Conservation (phyloP, 2,888 invertebrate genomes). For the Thalpophila matura region DNA sequence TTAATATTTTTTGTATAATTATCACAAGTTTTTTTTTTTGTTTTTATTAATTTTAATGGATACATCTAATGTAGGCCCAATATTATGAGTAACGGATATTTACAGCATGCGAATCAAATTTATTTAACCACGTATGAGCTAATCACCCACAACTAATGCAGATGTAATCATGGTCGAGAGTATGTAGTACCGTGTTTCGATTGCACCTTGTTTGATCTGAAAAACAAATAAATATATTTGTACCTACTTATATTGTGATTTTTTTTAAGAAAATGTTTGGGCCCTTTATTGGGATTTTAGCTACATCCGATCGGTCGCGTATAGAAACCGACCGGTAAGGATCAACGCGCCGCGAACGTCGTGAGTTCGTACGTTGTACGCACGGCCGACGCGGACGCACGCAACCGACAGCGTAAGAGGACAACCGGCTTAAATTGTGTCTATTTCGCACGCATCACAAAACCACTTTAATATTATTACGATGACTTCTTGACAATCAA, state of each 20-base stretch:
- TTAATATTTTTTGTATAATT: background rate
- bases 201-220: constrained; percentile 44
- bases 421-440: too few species aligned
- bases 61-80: constrained; percentile 74
- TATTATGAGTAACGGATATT: constrained; percentile 41
- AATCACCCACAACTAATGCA: constrained; percentile 14
- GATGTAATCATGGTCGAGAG: constrained; percentile 10
- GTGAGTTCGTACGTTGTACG: too few species aligned
- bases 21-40: constrained; percentile 25
- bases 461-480: too few species aligned
- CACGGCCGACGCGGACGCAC: too few species aligned
- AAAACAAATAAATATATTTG: constrained; percentile 28
- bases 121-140: constrained; percentile 16
- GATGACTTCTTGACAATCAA: too few species aligned
- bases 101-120: constrained; percentile 26
- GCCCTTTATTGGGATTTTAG: too few species aligned
- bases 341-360: too few species aligned
- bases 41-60: constrained; percentile 42
- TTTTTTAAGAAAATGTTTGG: too few species aligned
- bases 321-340: too few species aligned
- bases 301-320: too few species aligned
- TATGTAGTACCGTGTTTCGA: constrained; percentile 34
- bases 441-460: too few species aligned
- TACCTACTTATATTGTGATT: background rate
- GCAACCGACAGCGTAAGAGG: too few species aligned